Percentiles rank a stretch among this genome's conserved stretches.
phyloP scores from a whole-genome alignment of 2,113 vertebrate species.

The Eublepharis macularius region DNA sequence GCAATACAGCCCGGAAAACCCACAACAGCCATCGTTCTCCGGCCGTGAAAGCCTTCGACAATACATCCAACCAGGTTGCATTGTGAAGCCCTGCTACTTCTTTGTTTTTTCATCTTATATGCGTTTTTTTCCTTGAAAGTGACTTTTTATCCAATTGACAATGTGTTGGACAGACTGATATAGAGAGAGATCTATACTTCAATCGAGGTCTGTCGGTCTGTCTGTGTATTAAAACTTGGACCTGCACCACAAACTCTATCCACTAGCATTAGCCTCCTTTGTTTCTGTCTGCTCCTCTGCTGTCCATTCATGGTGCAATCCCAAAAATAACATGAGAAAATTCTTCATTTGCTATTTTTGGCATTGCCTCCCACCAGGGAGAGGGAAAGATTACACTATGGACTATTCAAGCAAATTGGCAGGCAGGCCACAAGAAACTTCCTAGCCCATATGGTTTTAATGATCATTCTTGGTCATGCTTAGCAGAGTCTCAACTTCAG shows the following conservation, averaged over 20 bases:
- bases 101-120: background rate
- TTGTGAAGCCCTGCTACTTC: background rate
- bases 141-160: background rate
- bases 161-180: background rate
- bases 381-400: slow-evolving; percentile 56
- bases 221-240: no score
- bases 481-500: slow-evolving; percentile 40
- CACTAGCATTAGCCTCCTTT: slow-evolving; percentile 21
- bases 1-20: no score
- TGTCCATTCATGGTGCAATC: slow-evolving; percentile 60
- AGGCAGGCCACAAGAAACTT: slow-evolving; percentile 36
- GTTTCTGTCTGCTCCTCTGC: slow-evolving; percentile 45
- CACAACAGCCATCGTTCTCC: no score
- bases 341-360: slow-evolving; percentile 72
- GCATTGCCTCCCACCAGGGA: slow-evolving; percentile 57
- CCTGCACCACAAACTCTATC: background rate
- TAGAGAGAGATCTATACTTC: no score
- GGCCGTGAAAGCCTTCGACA: no score
- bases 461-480: slow-evolving; percentile 49
- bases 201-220: no score
- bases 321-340: slow-evolving; percentile 68
- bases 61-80: no score
- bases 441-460: slow-evolving; percentile 42
- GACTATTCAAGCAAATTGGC: slow-evolving; percentile 68
- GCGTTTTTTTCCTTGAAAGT: background rate